phyloP scores from a whole-genome alignment of 37 sponge, comb jelly and placozoan genomes.

The Petrosia ficiformis region DNA sequence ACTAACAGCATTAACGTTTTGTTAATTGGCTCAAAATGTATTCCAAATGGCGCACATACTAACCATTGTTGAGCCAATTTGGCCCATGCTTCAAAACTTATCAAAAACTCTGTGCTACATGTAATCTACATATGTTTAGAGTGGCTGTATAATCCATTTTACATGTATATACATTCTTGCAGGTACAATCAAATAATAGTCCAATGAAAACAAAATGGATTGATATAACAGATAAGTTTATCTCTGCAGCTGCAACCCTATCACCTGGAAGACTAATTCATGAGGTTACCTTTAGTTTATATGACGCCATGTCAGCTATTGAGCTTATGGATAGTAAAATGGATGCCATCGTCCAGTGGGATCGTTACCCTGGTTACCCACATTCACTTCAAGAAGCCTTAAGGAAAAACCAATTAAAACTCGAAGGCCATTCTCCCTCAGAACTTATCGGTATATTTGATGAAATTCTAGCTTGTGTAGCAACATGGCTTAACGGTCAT shows the following conservation, averaged over 20 bases:
- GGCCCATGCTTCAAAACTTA: too few relatives aligned
- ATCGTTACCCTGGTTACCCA: constrained; percentile 39
- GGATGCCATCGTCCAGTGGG: constrained; percentile 80
- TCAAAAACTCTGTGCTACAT: too few relatives aligned
- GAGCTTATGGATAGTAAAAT: constrained; percentile 94
- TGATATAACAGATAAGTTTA: constrained; percentile 56
- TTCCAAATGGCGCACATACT: too few relatives aligned
- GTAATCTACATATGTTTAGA: too few relatives aligned
- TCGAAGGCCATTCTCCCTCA: constrained; percentile 36
- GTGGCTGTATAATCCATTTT: neutral
- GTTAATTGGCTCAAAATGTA: too few relatives aligned
- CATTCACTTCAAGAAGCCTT: constrained; percentile 56
- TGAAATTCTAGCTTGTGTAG: constrained; percentile 82
- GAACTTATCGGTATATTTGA: constrained; percentile 89
- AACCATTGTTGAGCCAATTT: too few relatives aligned
- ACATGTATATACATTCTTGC: neutral
- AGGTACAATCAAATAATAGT: too few relatives aligned
- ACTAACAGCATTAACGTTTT: too few relatives aligned
- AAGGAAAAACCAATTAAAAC: constrained; percentile 42
- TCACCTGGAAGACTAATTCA: constrained; percentile 74
- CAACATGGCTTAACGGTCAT: constrained; percentile 95
- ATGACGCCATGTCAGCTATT: constrained; percentile 96
- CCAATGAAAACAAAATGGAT: constrained; percentile 50
- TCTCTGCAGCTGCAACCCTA: constrained; percentile 19
- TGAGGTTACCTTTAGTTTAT: constrained; percentile 77